phyloP scores from a whole-genome alignment of 2,797 vertebrate genomes.

The Schizopygopsis pylzovi region DNA sequence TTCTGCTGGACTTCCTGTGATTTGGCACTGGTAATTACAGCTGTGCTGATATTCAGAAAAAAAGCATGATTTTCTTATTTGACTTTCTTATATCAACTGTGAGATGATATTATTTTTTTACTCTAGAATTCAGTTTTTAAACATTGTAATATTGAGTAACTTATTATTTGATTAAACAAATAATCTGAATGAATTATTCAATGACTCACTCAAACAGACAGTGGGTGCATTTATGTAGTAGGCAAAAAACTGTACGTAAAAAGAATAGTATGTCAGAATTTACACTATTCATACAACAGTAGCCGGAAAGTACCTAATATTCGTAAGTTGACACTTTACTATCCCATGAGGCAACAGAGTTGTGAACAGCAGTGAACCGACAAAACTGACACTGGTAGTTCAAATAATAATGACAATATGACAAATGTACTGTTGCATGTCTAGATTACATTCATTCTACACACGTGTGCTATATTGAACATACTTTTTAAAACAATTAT shows the following conservation, averaged over 20 bases:
- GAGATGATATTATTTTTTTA: not conserved
- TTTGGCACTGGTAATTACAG: not conserved
- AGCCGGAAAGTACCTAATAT: no score
- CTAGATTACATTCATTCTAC: no score
- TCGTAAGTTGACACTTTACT: no score
- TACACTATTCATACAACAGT: not conserved
- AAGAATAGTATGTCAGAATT: not conserved
- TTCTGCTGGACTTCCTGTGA: constrained; percentile 6
- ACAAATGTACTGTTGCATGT: no score
- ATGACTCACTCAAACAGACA: not conserved
- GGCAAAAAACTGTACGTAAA: not conserved
- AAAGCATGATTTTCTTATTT: not conserved
- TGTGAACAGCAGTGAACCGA: no score
- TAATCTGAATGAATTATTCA: not conserved
- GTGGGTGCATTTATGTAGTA: not conserved
- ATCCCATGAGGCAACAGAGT: no score
- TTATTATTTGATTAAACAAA: not conserved
- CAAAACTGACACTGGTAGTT: no score
- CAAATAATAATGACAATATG: no score
- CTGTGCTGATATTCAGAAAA: not conserved
- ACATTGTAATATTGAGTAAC: not conserved
- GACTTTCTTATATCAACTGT: no score
- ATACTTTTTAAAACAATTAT: no score
- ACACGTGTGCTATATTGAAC: no score
- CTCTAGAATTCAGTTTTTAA: not conserved